Evolutionary conservation across 2,113 vertebrate genomes (phyloP).

Genomic region (Anseranas semipalmata): DNA sequence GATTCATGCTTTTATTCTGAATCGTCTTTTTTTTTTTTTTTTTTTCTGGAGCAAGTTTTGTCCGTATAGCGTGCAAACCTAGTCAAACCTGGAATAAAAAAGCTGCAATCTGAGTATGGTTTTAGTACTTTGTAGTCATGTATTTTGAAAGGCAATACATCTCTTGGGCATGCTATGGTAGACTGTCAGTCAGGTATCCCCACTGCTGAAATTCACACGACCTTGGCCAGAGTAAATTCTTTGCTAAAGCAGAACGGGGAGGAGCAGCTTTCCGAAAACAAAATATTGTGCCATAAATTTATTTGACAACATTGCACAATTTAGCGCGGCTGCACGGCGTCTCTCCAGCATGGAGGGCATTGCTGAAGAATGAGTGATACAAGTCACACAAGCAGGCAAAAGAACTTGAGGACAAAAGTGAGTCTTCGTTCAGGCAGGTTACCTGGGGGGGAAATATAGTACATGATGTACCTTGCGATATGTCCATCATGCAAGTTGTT

Average conservation of each 20-base stretch:
- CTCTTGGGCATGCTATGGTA: background rate
- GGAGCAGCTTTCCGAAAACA: background rate
- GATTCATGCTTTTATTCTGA: slow-evolving; percentile 38
- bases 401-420: slow-evolving; percentile 19
- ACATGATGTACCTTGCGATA: slow-evolving; percentile 26
- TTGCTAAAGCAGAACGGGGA: slow-evolving; percentile 35
- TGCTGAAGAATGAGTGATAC: background rate
- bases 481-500: slow-evolving; percentile 41
- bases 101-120: background rate
- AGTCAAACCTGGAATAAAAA: slow-evolving; percentile 15
- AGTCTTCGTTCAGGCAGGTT: slow-evolving; percentile 51
- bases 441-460: slow-evolving; percentile 30
- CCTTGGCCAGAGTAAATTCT: slow-evolving; percentile 34
- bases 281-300: slow-evolving; percentile 44
- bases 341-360: slow-evolving; percentile 6
- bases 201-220: slow-evolving; percentile 3
- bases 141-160: slow-evolving; percentile 16
- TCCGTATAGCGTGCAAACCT: background rate
- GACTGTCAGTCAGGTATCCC: background rate
- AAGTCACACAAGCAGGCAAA: slow-evolving; percentile 8
- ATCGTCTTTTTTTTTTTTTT: background rate
- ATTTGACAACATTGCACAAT: slow-evolving; percentile 51
- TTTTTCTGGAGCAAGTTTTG: background rate
- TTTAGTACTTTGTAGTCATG: background rate
- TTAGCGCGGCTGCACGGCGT: background rate